Percentiles rank a stretch among this genome's conserved stretches.
These are phyloP conservation scores for Mesochorus sp. DNA, from an alignment of 2,888 invertebrate species.

Conservation along the genomic window DNA sequence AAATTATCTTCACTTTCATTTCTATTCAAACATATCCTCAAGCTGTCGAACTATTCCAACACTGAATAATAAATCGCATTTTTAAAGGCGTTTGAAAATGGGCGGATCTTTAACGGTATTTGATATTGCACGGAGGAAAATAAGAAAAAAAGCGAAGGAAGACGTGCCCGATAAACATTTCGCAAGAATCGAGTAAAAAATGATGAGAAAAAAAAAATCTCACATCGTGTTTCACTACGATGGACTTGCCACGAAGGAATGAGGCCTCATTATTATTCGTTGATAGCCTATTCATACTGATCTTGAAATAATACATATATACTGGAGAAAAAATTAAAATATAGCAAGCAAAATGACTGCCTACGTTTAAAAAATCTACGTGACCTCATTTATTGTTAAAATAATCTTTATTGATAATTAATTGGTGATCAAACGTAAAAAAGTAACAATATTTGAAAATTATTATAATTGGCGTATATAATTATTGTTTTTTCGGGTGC, in stretches of 20 bases:
- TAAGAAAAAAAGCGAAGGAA: not conserved
- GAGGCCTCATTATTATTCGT: slow-evolving; percentile 65
- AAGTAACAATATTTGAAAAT: too few relatives aligned
- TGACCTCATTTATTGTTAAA: too few relatives aligned
- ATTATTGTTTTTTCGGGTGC: too few relatives aligned
- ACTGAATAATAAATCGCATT: slow-evolving; percentile 26
- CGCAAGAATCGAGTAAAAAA: slow-evolving; percentile 56
- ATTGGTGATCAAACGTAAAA: too few relatives aligned
- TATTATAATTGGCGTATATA: too few relatives aligned
- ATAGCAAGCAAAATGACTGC: slow-evolving; percentile 24
- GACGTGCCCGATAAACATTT: slow-evolving; percentile 48
- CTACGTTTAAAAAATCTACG: not conserved
- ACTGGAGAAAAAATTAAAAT: slow-evolving; percentile 14
- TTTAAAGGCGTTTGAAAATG: slow-evolving; percentile 5
- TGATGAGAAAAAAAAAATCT: slow-evolving; percentile 1
- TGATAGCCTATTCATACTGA: not conserved
- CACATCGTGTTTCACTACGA: slow-evolving; percentile 54
- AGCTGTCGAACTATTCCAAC: not conserved
- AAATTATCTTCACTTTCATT: not conserved
- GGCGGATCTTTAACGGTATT: not conserved
- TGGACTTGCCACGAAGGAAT: slow-evolving; percentile 68
- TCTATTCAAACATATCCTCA: not conserved
- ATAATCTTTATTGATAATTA: not conserved
- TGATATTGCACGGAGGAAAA: not conserved
- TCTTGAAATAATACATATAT: slow-evolving; percentile 10